Base-by-base conservation (phyloP, 2,113 vertebrate species). In the Willisornis vidua region DNA sequence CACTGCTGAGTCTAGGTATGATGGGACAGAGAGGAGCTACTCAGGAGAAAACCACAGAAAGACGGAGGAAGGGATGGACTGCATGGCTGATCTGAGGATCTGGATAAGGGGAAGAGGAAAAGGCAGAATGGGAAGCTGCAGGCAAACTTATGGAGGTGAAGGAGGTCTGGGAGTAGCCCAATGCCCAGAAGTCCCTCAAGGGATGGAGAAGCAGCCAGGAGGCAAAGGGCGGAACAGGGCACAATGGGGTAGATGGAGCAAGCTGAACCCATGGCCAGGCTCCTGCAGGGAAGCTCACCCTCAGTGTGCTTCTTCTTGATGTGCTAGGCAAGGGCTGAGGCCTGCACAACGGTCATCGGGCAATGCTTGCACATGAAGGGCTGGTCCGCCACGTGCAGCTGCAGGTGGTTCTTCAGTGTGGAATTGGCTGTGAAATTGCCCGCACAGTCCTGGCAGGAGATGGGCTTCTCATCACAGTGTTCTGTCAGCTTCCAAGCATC, bases 261-360 rank as follows among this genome's bases (percentile, higher is more conserved):
- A 85, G 55, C 19, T 12, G 45, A 78, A 52, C 5, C 66, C 75
- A 19, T 3, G 16, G 33, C 55, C 3, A 1, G 33, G 37, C 65
- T 68, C 39, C 63, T 3, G 3, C 1, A 23, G n/a, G 51, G 12
- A 2, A 16, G 51, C 70, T 84, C 94, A 99, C 99, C 99, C 95
- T 99, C 99, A 0, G 98, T 98, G 7, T 99, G 99, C 92, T 99
- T 98, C 98, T 98, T 99, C 97, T 99, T 99, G 93, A 98, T 98
- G 98, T 99, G 99, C 90, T 99, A 99, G 29, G 99, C 98, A 1
- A 99, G 98, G 4, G 98, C 99, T 0, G 98, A 99, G 8, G 99
- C 98, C 93, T 99, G 99, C 4, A 98, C 97, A 93, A 99, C 99
- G 89, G 98, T 98, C 98, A 98, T 98, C 85, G 98, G 98, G 29